Percentiles rank a stretch among this genome's conserved stretches.
Evolutionary conservation across 2,888 invertebrate species (phyloP).

Genomic region (Choristoneura rosaceana): DNA sequence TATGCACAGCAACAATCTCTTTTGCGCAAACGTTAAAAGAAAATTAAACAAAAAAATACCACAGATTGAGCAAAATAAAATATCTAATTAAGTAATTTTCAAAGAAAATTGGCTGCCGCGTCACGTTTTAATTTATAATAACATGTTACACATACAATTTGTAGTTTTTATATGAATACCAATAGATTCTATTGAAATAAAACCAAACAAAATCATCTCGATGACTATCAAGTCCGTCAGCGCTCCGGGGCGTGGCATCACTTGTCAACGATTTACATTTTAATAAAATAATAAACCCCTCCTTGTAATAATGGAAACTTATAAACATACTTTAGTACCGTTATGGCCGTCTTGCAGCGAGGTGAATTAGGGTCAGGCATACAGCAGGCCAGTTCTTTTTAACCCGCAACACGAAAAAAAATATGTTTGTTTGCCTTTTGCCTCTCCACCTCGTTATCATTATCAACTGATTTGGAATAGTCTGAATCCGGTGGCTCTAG

Average conservation of each 20-base stretch:
- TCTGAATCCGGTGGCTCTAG: too few relatives aligned
- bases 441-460: too few relatives aligned
- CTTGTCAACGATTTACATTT: conserved; percentile 68
- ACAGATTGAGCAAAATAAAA: too few relatives aligned
- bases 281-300: conserved; percentile 53
- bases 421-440: too few relatives aligned
- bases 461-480: too few relatives aligned
- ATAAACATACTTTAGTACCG: conserved; percentile 44
- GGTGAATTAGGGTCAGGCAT: not conserved
- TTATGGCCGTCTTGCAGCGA: conserved; percentile 41
- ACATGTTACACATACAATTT: not conserved
- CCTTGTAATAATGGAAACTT: conserved; percentile 41
- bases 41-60: too few relatives aligned
- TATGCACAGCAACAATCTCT: too few relatives aligned
- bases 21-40: too few relatives aligned
- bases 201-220: conserved; percentile 8
- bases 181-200: conserved; percentile 16
- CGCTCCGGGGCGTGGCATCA: conserved; percentile 49
- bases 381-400: conserved; percentile 17
- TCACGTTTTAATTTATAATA: too few relatives aligned
- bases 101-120: too few relatives aligned
- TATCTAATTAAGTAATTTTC: too few relatives aligned
- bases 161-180: not conserved
- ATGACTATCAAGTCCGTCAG: conserved; percentile 15
- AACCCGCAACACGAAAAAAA: too few relatives aligned